These are phyloP conservation scores for Psittacula echo DNA, from an alignment of 2,797 vertebrate genomes.

Conservation along the genomic window DNA sequence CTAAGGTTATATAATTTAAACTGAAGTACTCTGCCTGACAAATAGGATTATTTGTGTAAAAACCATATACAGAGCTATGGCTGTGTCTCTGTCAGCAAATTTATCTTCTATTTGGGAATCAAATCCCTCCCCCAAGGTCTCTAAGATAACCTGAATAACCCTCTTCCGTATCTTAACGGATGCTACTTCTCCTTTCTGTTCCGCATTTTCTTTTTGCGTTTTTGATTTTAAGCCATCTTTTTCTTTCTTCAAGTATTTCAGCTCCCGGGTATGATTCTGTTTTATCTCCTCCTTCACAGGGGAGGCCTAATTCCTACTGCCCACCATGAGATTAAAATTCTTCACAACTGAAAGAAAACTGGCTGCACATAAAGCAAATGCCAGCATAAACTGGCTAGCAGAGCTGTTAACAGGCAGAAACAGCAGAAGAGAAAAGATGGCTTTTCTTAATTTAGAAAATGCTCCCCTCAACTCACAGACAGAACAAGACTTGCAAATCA, in stretches of 20 bases:
- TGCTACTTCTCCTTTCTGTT: background rate
- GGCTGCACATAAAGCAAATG: background rate
- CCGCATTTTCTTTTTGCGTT: background rate
- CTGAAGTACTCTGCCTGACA: background rate
- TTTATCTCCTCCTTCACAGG: background rate
- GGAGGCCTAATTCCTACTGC: background rate
- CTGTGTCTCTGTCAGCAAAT: background rate
- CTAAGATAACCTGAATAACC: background rate
- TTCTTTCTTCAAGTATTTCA: background rate
- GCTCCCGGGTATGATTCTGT: background rate
- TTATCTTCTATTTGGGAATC: background rate
- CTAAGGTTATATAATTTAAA: background rate
- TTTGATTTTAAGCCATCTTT: background rate
- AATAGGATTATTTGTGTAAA: background rate
- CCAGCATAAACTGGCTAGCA: background rate
- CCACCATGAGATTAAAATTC: background rate
- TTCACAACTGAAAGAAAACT: background rate
- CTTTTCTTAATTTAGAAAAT: background rate
- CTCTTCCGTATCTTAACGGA: background rate
- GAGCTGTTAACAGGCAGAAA: background rate
- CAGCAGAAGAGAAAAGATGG: background rate
- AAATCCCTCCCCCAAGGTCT: background rate
- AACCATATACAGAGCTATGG: background rate
- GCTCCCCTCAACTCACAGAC: background rate
- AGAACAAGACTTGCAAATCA: background rate